A percentile compares a stretch with the other conserved stretches of the same genome.
phyloP scores from a whole-genome alignment of 1,140 invertebrate species.

The Agraylea sexmaculata region DNA sequence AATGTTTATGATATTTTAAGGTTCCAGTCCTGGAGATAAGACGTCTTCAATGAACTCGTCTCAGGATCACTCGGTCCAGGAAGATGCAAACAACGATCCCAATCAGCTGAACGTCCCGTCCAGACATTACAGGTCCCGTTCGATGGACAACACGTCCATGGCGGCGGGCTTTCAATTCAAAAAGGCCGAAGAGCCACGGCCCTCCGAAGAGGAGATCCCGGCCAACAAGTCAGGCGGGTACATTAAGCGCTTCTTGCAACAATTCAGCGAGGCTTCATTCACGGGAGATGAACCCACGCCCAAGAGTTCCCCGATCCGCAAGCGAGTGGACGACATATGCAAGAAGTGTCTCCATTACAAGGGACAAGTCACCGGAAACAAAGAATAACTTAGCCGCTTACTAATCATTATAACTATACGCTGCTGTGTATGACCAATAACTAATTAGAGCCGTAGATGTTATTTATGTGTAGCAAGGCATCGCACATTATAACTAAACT shows the following conservation, averaged over 20 bases:
- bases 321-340: conserved; percentile 37
- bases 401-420: no score
- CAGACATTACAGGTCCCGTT: conserved; percentile 33
- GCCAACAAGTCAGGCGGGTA: conserved; percentile 30
- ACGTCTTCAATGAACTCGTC: conserved; percentile 32
- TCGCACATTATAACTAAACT: no score
- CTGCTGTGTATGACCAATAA: no score
- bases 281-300: conserved; percentile 28
- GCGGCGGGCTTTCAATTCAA: conserved; percentile 16
- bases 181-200: conserved; percentile 5
- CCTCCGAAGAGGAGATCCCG: background rate
- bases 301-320: conserved; percentile 23
- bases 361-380: conserved; percentile 25
- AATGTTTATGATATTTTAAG: no score
- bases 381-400: conserved; percentile 13
- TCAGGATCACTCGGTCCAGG: conserved; percentile 28
- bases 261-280: conserved; percentile 37
- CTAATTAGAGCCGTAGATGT: no score
- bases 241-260: conserved; percentile 37
- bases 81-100: conserved; percentile 24
- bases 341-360: conserved; percentile 41
- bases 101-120: conserved; percentile 31
- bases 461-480: no score
- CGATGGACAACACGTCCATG: conserved; percentile 32
- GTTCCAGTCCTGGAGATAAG: conserved; percentile 35